Evolutionary conservation across 2,113 vertebrate species (phyloP).

Genomic region (Uria lomvia): DNA sequence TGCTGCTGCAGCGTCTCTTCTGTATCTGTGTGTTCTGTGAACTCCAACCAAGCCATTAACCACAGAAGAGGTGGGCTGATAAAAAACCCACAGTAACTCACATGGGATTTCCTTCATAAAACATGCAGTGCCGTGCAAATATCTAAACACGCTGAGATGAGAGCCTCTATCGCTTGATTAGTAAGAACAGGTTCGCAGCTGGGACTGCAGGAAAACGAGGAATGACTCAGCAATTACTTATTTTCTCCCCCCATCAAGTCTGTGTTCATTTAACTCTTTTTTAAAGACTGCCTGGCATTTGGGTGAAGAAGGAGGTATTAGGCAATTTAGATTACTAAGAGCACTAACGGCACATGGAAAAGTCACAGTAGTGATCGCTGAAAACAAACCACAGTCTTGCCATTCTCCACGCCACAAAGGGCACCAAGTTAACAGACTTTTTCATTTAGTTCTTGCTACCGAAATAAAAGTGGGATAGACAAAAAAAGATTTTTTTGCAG

Average conservation of each 20-base stretch:
- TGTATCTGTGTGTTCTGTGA: background rate
- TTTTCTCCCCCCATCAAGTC: background rate
- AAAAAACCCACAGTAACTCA: background rate
- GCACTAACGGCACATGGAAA: background rate
- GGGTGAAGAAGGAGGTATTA: background rate
- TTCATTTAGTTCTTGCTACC: background rate
- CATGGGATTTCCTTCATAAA: background rate
- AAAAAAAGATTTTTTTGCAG: background rate
- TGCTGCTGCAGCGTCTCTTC: background rate
- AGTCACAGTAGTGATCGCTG: background rate
- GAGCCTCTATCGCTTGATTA: background rate
- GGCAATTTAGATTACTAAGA: background rate
- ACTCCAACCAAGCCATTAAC: background rate
- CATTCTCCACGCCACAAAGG: background rate
- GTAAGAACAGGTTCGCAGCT: background rate
- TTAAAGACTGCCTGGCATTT: background rate
- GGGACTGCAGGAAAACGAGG: background rate
- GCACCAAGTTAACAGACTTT: background rate
- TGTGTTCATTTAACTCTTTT: background rate
- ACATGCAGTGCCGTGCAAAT: background rate
- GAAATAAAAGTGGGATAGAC: background rate
- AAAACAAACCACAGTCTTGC: background rate
- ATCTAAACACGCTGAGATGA: fast-evolving
- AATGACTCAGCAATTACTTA: background rate
- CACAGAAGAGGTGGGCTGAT: background rate